Percentiles rank a stretch among this genome's conserved stretches.
These are phyloP conservation scores for Sebastes jordani DNA, from an alignment of 2,797 vertebrate species.

Conservation along the genomic window DNA sequence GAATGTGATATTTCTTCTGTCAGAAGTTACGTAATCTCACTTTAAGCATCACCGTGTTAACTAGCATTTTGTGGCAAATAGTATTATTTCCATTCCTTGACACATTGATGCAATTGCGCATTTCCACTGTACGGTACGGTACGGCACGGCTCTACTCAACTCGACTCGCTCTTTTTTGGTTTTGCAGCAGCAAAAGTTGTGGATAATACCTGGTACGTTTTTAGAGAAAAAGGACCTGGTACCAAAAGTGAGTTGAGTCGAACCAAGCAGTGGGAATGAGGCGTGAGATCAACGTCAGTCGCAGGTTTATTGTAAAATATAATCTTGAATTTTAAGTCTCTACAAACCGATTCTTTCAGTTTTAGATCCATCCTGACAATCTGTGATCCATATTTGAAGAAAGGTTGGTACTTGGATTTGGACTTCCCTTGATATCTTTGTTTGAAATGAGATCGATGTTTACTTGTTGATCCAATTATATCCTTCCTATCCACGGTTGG, in stretches of 20 bases:
- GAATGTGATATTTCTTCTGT: neutral
- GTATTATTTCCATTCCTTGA: neutral
- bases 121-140: neutral
- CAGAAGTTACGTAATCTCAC: neutral
- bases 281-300: neutral
- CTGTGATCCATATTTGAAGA: constrained; percentile 15
- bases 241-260: neutral
- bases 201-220: neutral
- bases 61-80: neutral
- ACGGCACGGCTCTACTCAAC: neutral
- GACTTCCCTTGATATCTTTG: neutral
- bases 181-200: neutral
- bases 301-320: neutral
- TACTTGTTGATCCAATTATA: constrained; percentile 6
- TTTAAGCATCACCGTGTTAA: neutral
- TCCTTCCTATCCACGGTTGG: neutral
- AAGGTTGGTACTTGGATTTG: neutral
- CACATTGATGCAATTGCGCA: neutral
- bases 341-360: neutral
- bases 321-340: neutral
- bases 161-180: neutral
- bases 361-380: constrained; percentile 8
- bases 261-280: neutral
- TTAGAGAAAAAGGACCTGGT: neutral
- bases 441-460: constrained; percentile 25